Evolutionary conservation across 2,888 invertebrate species (phyloP).

Genomic region (Pseudococcus longispinus): DNA sequence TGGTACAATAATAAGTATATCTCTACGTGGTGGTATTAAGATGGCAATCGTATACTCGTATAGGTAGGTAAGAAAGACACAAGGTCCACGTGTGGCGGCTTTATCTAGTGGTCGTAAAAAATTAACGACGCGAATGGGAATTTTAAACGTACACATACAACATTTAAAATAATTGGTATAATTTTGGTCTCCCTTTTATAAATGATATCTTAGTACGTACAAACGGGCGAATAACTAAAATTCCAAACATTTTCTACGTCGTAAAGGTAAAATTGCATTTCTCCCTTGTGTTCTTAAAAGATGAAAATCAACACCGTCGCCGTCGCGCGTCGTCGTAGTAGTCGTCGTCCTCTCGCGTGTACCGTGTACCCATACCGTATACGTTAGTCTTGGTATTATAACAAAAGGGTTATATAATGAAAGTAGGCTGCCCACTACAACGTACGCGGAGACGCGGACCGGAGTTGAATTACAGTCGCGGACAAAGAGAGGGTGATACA

Average conservation of each 20-base stretch:
- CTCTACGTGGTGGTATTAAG: not conserved
- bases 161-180: conserved; percentile 50
- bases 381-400: not conserved
- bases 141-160: conserved; percentile 35
- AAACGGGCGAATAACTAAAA: conserved; percentile 53
- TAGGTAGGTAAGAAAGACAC: not conserved
- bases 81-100: conserved; percentile 20
- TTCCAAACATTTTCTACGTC: conserved; percentile 55
- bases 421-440: conserved; percentile 55
- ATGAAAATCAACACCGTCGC: conserved; percentile 54
- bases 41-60: not conserved
- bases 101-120: conserved; percentile 23
- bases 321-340: not conserved
- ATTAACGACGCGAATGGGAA: conserved; percentile 45
- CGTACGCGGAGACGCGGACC: not conserved
- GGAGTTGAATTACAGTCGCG: conserved; percentile 52
- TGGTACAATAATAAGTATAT: not conserved
- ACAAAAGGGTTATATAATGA: conserved; percentile 55
- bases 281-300: conserved; percentile 56
- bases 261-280: conserved; percentile 56
- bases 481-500: conserved; percentile 32
- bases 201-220: conserved; percentile 35
- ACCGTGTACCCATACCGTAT: too few species aligned
- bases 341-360: not conserved
- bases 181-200: conserved; percentile 43